A percentile compares a stretch with the other conserved stretches of the same genome.
Conservation (phyloP, 2,113 vertebrate genomes). For the Gnathonemus longibarbis region DNA sequence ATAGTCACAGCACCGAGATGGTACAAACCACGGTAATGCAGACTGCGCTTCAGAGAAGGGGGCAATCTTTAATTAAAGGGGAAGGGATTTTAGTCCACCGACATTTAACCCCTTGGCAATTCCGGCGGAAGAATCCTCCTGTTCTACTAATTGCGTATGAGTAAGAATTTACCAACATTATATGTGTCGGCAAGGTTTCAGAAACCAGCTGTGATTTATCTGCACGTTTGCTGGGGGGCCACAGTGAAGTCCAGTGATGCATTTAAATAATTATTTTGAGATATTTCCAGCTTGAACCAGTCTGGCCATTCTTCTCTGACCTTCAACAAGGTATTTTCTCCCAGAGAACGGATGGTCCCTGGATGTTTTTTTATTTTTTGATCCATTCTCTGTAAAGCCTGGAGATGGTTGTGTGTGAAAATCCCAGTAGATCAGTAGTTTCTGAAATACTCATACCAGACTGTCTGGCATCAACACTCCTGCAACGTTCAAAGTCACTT, state of each 20-base stretch:
- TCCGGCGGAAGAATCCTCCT: not conserved
- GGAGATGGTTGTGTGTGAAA: no score
- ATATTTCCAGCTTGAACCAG: no score
- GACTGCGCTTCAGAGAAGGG: not conserved
- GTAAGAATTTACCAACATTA: not conserved
- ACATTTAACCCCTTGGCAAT: not conserved
- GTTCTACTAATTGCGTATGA: not conserved
- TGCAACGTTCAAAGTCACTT: no score
- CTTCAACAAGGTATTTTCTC: no score
- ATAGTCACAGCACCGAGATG: not conserved
- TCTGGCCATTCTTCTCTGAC: no score
- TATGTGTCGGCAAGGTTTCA: not conserved
- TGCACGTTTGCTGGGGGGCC: not conserved
- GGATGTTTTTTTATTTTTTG: no score
- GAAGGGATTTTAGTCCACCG: slow-evolving; percentile 14
- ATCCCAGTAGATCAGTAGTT: no score
- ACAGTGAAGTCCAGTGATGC: not conserved
- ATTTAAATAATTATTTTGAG: not conserved
- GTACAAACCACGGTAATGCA: not conserved
- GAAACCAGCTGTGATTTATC: not conserved
- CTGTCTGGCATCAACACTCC: no score
- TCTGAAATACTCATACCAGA: no score
- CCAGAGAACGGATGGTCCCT: no score
- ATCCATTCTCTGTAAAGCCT: no score
- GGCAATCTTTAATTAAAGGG: slow-evolving; percentile 23